Evolutionary conservation across 2,888 invertebrate species (phyloP), one percentile per base, ranked within the genome.

Genomic region (Lordiphosa fenestrarum): DNA sequence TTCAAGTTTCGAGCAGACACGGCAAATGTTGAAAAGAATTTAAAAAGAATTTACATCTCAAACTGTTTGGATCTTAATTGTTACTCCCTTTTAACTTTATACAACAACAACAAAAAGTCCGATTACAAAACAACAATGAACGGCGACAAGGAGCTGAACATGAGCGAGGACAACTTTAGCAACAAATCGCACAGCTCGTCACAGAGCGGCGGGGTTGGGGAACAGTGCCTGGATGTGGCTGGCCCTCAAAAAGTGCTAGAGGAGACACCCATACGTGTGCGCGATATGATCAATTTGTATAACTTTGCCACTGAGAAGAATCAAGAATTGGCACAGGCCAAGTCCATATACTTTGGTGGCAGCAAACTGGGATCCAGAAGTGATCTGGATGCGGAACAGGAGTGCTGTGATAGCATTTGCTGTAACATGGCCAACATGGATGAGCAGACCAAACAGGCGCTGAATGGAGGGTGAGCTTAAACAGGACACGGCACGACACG

Each of bases 261-360:
- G 13, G 74, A 70, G 49, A 58, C 73, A 3, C 73, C 73, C 0
- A 66, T 86, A 6, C 72, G 76, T 40, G 88, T 88, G 10, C 85
- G 87, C 4, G 87, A 89, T 44, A 88, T 89, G 88, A 78, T 88
- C 7, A 82, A 82, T 21, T 69, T 78, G 2, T 88, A 88, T 39
- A 85, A 88, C 38, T 78, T 74, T 37, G 88, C 84, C 4, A 67
- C 78, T 2, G 70, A 73, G 21, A 71, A 72, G 65, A 78, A 82
- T 44, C 77, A 85, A 35, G 76, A 82, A 9, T 53, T 88, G 54
- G 58, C 75, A 1, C 66, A 76, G 0, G 72, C 84, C 25, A 86
- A 84, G 41, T 78, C 87, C 1, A 56, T 84, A 0, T 87, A 82
- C 40, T 83, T 73, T 36, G 84, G 81, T 1, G 58, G 65, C 38